phyloP scores from a whole-genome alignment of 2,888 invertebrate species.

The Eupithecia centaureata region DNA sequence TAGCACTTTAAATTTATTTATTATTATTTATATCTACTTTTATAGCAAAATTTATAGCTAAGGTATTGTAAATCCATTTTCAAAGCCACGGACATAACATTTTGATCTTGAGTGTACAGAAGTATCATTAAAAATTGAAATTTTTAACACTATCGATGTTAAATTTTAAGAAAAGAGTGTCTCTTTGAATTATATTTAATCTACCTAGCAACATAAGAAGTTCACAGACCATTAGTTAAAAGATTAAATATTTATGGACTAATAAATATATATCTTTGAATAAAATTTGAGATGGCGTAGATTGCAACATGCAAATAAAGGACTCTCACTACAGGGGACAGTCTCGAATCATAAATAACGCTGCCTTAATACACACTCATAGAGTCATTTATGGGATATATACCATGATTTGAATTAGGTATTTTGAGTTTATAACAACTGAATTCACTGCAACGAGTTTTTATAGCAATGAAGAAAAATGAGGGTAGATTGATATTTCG shows the following conservation, averaged over 20 bases:
- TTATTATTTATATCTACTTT: constrained; percentile 8
- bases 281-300: neutral
- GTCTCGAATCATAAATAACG: neutral
- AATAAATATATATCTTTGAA: neutral
- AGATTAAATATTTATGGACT: neutral
- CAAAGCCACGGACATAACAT: neutral
- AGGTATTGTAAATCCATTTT: constrained; percentile 9
- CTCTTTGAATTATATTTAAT: neutral
- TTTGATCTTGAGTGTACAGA: constrained; percentile 2
- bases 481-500: no score
- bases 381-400: no score
- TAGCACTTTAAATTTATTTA: constrained; percentile 30
- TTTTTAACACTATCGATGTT: neutral
- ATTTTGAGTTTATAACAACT: no score
- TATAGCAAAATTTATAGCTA: constrained; percentile 14
- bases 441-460: no score
- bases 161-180: neutral
- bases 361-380: neutral
- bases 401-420: no score
- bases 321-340: neutral
- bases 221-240: neutral
- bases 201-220: neutral
- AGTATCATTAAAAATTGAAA: neutral
- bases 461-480: no score
- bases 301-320: neutral